Conservation (phyloP, 2,113 vertebrate genomes). For the Syrrhaptes paradoxus region DNA sequence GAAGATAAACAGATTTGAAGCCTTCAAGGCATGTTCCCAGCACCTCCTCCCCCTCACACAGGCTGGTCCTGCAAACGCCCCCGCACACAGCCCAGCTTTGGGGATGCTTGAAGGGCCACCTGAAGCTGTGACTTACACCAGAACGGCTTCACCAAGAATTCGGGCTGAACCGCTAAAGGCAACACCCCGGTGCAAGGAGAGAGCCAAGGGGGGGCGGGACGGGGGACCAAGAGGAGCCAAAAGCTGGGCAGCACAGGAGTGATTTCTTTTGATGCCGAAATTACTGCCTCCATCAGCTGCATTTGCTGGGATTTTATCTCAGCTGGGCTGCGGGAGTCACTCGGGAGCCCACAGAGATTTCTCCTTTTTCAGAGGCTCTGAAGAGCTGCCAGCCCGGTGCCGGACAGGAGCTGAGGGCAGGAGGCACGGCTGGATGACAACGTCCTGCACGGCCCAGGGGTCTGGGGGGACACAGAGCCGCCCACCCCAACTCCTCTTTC, state of each 20-base stretch:
- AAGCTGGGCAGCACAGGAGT: not conserved
- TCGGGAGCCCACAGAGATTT: not conserved
- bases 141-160: not conserved
- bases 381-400: not conserved
- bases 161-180: not conserved
- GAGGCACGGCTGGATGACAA: not conserved
- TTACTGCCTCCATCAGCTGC: not conserved
- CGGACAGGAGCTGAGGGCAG: not conserved
- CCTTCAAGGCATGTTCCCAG: slow-evolving; percentile 69
- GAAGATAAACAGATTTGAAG: slow-evolving; percentile 79
- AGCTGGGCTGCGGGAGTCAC: not conserved
- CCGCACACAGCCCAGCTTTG: not conserved
- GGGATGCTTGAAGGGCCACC: slow-evolving; percentile 18
- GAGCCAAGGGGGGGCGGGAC: not conserved
- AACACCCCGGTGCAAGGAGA: not conserved
- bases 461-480: not conserved
- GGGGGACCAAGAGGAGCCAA: not conserved
- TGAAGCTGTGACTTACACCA: slow-evolving; percentile 11
- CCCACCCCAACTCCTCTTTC: not conserved
- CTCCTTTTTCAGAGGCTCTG: not conserved
- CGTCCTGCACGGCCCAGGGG: not conserved
- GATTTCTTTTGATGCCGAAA: slow-evolving; percentile 5
- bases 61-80: not conserved
- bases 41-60: slow-evolving; percentile 56
- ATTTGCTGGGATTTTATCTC: not conserved